Evolutionary conservation across 2,797 vertebrate genomes (phyloP).

Genomic region (Sciaenops ocellatus): DNA sequence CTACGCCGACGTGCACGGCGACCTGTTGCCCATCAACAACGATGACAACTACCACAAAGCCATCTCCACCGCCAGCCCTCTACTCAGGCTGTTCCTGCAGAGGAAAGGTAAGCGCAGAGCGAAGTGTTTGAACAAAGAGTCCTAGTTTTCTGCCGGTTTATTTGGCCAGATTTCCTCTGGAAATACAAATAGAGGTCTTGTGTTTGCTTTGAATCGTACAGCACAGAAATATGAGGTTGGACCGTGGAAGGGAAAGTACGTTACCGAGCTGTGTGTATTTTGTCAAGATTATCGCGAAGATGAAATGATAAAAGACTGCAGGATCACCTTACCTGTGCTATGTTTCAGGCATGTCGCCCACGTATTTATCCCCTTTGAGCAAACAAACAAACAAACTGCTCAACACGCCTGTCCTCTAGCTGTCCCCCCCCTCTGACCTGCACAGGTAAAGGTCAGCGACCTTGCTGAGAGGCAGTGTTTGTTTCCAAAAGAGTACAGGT

Average conservation of each 20-base stretch:
- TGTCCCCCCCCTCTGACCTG: neutral
- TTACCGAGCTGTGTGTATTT: neutral
- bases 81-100: constrained; percentile 96
- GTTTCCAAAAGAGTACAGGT: neutral
- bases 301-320: neutral
- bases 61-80: constrained; percentile 94
- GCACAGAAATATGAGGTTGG: neutral
- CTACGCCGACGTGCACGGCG: constrained; percentile 95
- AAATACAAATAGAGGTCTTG: constrained; percentile 24
- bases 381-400: constrained; percentile 4
- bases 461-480: constrained; percentile 7
- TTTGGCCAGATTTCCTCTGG: neutral
- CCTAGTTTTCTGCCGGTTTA: constrained; percentile 1
- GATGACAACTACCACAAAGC: constrained; percentile 98
- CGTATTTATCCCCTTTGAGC: constrained; percentile 8
- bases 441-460: constrained; percentile 5
- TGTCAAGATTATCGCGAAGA: neutral
- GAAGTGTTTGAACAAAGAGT: constrained; percentile 14
- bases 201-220: neutral
- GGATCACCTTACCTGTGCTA: neutral
- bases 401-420: neutral
- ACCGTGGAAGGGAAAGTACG: neutral
- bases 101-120: constrained; percentile 90
- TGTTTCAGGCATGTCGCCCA: neutral
- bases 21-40: constrained; percentile 97